Evolutionary conservation across 2,113 vertebrate species (phyloP), one percentile per base, ranked within the genome.

Genomic region (Heterocephalus glaber): DNA sequence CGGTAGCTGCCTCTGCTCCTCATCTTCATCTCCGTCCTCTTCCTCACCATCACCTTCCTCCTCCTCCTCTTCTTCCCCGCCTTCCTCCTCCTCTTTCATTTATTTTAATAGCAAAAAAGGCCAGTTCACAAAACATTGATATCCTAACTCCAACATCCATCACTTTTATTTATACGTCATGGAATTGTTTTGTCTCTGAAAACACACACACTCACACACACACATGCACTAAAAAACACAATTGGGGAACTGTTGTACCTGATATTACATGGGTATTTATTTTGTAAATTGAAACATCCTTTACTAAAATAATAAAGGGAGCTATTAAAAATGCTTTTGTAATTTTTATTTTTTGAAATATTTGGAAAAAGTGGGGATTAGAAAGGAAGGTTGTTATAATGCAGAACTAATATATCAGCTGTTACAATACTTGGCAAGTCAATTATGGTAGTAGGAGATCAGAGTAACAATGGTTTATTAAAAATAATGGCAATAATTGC

Each of bases 291-390:
- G 26, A 52, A 91, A 95, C 14, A 7, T 49, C 86, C 33, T 93
- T 93, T 56, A 38, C n/a, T 84, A 82, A 81, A 90, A 94, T n/a
- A 93, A 38, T 70, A 79, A 89, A 68, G 1, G 65, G 20, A 92
- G 44, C 14, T 77, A 49, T 63, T 54, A 14, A 88, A 74, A 88
- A 92, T 86, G 70, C 7, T 28, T 5, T 89, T 70, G 24, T 22
- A 65, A 79, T 22, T 89, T 72, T 60, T 92, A n/a, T 1, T 35
- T 58, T 86, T 93, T 92, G 86, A 89, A 86, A 84, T 86, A 91
- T 16, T 13, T 93, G 41, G 11, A 35, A 47, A 89, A 90, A 33
- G 30, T 56, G 0, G 3, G 3, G 3, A 30, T 82, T 88, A 9
- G 56, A 84, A 96, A 68, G 30, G 33, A 74, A 72, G 1, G 24